Evolutionary conservation across 2,888 invertebrate species (phyloP).

Genomic region (Disparrhopalites patrizii): DNA sequence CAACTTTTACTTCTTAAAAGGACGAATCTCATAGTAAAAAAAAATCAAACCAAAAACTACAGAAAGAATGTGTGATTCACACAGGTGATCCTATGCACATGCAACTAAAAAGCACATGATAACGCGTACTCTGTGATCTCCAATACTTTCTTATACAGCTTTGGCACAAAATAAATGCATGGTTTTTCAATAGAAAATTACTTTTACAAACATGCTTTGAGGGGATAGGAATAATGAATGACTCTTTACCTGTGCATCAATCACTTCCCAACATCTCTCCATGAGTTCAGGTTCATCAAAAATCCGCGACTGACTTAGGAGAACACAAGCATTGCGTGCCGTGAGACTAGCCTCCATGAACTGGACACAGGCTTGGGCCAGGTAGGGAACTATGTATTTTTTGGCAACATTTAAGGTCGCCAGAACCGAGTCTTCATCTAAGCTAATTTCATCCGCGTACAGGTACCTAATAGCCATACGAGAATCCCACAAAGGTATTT

Average conservation of each 20-base stretch:
- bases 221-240: too few relatives aligned
- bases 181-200: too few relatives aligned
- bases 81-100: too few relatives aligned
- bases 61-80: too few relatives aligned
- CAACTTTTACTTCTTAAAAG: conserved; percentile 19
- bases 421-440: conserved; percentile 91
- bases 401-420: conserved; percentile 93
- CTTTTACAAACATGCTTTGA: too few relatives aligned
- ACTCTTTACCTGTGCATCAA: conserved; percentile 80
- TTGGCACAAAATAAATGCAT: too few relatives aligned
- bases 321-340: conserved; percentile 91
- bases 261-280: conserved; percentile 96
- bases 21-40: too few relatives aligned
- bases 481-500: too few relatives aligned
- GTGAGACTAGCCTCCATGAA: conserved; percentile 93
- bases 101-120: too few relatives aligned
- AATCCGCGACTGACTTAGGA: conserved; percentile 88
- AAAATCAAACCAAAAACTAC: too few relatives aligned
- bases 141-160: too few relatives aligned
- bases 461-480: conserved; percentile 88
- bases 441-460: conserved; percentile 93
- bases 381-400: conserved; percentile 92
- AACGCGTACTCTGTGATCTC: too few relatives aligned
- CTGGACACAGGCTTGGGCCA: conserved; percentile 89
- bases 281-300: conserved; percentile 96